A percentile compares a stretch with the other conserved stretches of the same genome.
Conservation (phyloP, 2,797 vertebrate genomes). For the Dicrostonyx torquatus region DNA sequence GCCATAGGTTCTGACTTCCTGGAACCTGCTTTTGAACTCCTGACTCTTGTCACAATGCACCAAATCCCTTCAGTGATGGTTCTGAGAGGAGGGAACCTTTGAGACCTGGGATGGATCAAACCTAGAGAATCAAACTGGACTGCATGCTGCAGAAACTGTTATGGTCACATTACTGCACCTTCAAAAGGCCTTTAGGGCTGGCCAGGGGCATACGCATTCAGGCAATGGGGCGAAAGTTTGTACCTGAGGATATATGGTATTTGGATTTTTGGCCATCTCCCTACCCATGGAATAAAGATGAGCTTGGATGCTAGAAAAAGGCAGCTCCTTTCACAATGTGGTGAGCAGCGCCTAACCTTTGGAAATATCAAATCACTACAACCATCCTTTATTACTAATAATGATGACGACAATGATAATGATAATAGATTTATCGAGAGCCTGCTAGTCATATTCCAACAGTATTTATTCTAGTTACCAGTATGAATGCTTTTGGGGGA, state of each 20-base stretch:
- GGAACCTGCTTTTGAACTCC: not conserved
- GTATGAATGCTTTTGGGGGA: not conserved
- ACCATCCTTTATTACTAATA: not conserved
- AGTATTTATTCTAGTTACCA: not conserved
- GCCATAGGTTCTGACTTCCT: not conserved
- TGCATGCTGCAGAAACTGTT: not conserved
- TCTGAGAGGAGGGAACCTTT: not conserved
- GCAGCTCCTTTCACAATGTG: not conserved
- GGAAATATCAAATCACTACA: not conserved
- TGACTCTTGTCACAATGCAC: not conserved
- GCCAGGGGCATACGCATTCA: not conserved
- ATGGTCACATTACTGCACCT: not conserved
- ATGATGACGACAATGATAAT: not conserved
- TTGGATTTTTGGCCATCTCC: not conserved
- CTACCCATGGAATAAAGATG: not conserved
- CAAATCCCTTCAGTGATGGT: not conserved
- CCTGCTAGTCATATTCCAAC: not conserved
- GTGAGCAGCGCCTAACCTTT: not conserved
- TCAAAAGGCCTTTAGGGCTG: not conserved
- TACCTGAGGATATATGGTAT: not conserved
- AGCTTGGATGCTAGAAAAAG: not conserved
- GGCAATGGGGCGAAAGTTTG: not conserved
- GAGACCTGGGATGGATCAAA: not conserved
- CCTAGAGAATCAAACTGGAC: not conserved
- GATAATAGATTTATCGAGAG: not conserved